Percentiles rank a stretch among this genome's conserved stretches.
These are phyloP conservation scores for Stigmatopora nigra DNA, from an alignment of 2,113 vertebrate species.

Conservation along the genomic window DNA sequence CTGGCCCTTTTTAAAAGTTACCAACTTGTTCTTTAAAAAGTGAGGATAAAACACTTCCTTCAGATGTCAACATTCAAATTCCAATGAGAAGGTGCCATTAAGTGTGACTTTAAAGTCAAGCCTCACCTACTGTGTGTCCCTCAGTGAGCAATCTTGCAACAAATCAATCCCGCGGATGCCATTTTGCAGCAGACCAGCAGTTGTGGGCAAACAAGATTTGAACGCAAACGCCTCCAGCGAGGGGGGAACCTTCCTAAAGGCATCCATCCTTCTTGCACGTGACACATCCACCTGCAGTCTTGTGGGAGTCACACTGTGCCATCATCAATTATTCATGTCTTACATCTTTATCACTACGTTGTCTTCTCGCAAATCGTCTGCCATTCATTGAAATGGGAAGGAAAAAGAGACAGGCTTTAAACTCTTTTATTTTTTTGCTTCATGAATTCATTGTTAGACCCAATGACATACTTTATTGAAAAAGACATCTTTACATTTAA, in stretches of 20 bases:
- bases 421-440: background rate
- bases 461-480: background rate
- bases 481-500: background rate
- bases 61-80: conserved; percentile 5
- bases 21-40: conserved; percentile 9
- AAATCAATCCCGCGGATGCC: conserved; percentile 22
- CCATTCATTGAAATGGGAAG: background rate
- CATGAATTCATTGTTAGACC: background rate
- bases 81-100: background rate
- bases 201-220: background rate
- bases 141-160: conserved; percentile 11
- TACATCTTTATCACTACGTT: background rate
- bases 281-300: background rate
- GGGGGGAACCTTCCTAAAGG: no score
- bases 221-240: background rate
- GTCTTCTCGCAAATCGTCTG: background rate
- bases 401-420: background rate
- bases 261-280: background rate
- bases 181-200: conserved; percentile 14
- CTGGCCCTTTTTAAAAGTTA: background rate
- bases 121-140: background rate
- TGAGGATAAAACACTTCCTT: background rate
- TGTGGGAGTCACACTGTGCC: background rate
- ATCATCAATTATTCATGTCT: background rate
- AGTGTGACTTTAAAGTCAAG: background rate